Evolutionary conservation across 2,113 vertebrate genomes (phyloP).

Genomic region (Choloepus hoffmanni): DNA sequence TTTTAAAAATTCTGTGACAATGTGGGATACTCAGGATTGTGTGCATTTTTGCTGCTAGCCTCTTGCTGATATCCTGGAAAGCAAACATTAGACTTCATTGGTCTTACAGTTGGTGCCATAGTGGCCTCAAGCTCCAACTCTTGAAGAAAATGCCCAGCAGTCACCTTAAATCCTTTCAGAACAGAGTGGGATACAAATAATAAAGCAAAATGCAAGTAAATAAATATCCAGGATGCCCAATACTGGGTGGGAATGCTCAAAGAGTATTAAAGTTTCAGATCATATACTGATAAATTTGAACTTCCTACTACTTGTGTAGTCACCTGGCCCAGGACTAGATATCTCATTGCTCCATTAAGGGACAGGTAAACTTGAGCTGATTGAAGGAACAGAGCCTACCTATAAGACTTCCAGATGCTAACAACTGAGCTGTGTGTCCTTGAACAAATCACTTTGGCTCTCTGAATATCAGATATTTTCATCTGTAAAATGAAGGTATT

Average conservation of each 20-base stretch:
- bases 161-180: constrained; percentile 35
- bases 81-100: neutral
- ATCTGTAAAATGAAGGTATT: constrained; percentile 19
- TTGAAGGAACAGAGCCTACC: neutral
- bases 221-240: neutral
- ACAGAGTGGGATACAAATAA: neutral
- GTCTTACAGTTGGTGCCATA: neutral
- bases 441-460: neutral
- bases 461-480: neutral
- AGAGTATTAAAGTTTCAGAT: neutral
- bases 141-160: neutral
- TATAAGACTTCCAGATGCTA: neutral
- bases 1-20: neutral
- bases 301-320: neutral
- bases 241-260: neutral
- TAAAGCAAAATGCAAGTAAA: constrained; percentile 2
- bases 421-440: neutral
- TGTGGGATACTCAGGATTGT: neutral
- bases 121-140: neutral
- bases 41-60: neutral
- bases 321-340: neutral
- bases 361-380: neutral
- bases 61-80: neutral
- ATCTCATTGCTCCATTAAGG: neutral
- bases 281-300: neutral